Base-by-base conservation (phyloP, 53 echinoderm and acorn worm genomes). In the Pentamera pediparva region DNA sequence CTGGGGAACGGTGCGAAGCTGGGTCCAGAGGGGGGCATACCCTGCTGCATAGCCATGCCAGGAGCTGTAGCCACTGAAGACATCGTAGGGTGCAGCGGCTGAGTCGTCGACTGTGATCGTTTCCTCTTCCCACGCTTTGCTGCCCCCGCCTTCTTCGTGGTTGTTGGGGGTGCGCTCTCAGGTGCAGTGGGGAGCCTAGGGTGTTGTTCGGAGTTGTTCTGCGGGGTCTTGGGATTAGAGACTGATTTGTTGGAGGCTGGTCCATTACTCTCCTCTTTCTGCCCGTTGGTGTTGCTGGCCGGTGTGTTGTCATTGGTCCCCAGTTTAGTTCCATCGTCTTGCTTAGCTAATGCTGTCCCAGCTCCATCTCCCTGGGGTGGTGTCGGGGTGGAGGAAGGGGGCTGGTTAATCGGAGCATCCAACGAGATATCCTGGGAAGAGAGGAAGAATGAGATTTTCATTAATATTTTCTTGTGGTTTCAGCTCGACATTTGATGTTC, bases 11-110 rank as follows among this genome's bases (percentile, higher is more conserved):
- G 82, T 61, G 85, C 89, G 79, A 92, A 92, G 52, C 85, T 89
- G 10, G 86, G 81, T 21, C 83, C 89, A 41, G 86, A 86, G 3
- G 89, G 93, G 31, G 78, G 83, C 89, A 93, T 84, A 3, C 87
- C 84, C 53, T 80, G 75, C 61, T 81, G 76, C 84, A 89, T 83
- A 32, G 87, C 82, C 57, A 90, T 52, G 3, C 75, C 64, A n/a
- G n/a, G n/a, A n/a, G n/a, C n/a, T 35, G 79, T 79, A 43, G 80
- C 83, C 2, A 54, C 55, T 43, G 82, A 82, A 34, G 86, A 81
- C 55, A 88, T 65, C 33, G 84, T 87, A 21, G 87, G 91, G 39
- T 96, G 96, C 30, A 87, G 71, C n/a, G 85, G 91, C 71, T 95
- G 95, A 54, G 87, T 76, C 32, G 89, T 67, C 6, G 90, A 76